phyloP scores from a whole-genome alignment of 2,797 vertebrate species.

The Sarcophilus harrisii region DNA sequence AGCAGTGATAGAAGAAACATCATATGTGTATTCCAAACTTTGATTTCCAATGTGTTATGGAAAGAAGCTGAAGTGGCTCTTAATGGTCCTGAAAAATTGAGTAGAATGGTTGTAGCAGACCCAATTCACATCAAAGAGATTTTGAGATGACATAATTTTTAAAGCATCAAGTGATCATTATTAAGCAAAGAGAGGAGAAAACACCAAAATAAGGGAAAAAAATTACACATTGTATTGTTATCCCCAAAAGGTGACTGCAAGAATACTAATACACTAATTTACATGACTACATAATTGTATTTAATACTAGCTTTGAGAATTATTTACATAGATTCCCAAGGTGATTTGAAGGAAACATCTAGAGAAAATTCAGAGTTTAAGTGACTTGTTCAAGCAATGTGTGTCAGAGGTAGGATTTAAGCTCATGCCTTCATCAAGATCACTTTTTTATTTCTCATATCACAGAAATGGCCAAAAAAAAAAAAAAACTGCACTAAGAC shows the following conservation, averaged over 20 bases:
- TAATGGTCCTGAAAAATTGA: not conserved
- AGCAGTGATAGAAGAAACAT: not conserved
- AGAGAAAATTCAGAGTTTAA: not conserved
- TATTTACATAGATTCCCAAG: no score
- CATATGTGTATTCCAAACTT: no score
- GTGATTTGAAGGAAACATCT: not conserved
- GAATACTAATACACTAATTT: no score
- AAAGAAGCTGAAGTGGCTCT: not conserved
- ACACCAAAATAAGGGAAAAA: not conserved
- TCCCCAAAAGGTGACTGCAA: no score
- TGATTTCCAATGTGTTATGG: not conserved
- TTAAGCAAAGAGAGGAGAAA: not conserved
- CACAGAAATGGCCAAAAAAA: not conserved
- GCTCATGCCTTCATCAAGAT: not conserved
- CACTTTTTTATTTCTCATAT: not conserved
- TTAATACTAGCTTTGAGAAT: no score
- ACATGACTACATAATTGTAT: no score
- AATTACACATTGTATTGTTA: not conserved
- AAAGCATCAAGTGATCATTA: no score
- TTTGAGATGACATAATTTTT: not conserved
- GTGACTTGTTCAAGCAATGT: not conserved
- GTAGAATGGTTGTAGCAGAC: not conserved
- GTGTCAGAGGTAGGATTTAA: not conserved
- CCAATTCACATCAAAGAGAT: not conserved
- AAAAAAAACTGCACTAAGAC: not conserved